Evolutionary conservation across 2,888 invertebrate genomes (phyloP).

Genomic region (Cotesia congregata): DNA sequence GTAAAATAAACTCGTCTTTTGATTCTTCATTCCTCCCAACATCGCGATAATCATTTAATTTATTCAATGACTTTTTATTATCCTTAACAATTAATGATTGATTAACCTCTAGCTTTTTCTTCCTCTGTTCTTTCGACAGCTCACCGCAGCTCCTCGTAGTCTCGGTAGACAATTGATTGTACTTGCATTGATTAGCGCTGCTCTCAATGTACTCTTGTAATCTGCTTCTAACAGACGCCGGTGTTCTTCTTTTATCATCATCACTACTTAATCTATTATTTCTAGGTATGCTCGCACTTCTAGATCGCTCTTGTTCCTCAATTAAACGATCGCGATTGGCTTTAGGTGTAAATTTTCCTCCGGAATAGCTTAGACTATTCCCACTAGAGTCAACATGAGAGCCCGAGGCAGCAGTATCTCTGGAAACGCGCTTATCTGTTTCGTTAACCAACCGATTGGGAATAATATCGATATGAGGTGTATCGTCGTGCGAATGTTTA

Average conservation of each 20-base stretch:
- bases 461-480: constrained; percentile 49
- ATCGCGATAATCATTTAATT: constrained; percentile 30
- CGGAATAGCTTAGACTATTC: not conserved
- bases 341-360: constrained; percentile 44
- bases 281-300: constrained; percentile 44
- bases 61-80: not conserved
- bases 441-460: constrained; percentile 53
- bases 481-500: constrained; percentile 52
- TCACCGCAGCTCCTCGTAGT: constrained; percentile 37
- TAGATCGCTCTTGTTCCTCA: constrained; percentile 51
- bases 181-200: constrained; percentile 29
- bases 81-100: constrained; percentile 17
- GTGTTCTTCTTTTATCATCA: constrained; percentile 41
- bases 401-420: constrained; percentile 6
- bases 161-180: constrained; percentile 28
- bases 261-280: constrained; percentile 32
- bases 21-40: constrained; percentile 43
- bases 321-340: constrained; percentile 50
- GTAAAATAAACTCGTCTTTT: constrained; percentile 43
- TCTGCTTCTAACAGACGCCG: constrained; percentile 47
- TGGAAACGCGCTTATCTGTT: constrained; percentile 22
- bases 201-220: constrained; percentile 48
- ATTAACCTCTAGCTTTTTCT: constrained; percentile 30
- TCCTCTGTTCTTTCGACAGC: constrained; percentile 34
- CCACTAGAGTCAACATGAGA: not conserved